Evolutionary conservation across 2,888 invertebrate genomes (phyloP).

Genomic region (Amphipyra tragopoginis): DNA sequence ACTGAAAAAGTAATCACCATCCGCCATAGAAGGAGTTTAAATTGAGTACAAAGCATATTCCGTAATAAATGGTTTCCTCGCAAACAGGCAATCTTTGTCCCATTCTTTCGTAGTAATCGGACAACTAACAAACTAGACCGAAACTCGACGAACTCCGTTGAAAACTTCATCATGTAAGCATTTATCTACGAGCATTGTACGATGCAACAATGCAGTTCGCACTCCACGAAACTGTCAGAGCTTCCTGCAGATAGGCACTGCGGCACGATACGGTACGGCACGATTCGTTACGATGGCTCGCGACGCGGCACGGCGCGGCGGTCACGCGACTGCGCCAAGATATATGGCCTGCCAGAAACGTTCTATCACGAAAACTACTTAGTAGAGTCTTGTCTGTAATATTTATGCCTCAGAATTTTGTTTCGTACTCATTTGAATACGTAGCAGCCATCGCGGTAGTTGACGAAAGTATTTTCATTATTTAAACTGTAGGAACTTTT

Average conservation of each 20-base stretch:
- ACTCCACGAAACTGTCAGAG: constrained; percentile 56
- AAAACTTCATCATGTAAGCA: constrained; percentile 55
- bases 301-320: constrained; percentile 9
- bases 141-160: constrained; percentile 38
- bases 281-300: constrained; percentile 12
- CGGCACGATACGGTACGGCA: constrained; percentile 44
- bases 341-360: constrained; percentile 53
- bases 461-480: constrained; percentile 55
- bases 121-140: constrained; percentile 43
- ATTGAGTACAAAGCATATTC: constrained; percentile 14
- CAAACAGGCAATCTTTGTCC: constrained; percentile 42
- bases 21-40: constrained; percentile 18
- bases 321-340: constrained; percentile 40
- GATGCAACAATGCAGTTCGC: constrained; percentile 60
- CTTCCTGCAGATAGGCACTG: constrained; percentile 59
- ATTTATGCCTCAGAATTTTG: constrained; percentile 51
- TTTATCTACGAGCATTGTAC: constrained; percentile 51
- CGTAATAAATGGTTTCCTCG: constrained; percentile 40
- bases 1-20: no score
- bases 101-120: constrained; percentile 48
- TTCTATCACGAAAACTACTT: constrained; percentile 50
- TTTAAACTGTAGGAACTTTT: constrained; percentile 52
- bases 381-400: constrained; percentile 44
- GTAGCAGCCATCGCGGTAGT: constrained; percentile 43
- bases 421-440: constrained; percentile 53